These are phyloP conservation scores for Hippocampus mohnikei DNA, from an alignment of 2,113 vertebrate genomes.

Conservation along the genomic window DNA sequence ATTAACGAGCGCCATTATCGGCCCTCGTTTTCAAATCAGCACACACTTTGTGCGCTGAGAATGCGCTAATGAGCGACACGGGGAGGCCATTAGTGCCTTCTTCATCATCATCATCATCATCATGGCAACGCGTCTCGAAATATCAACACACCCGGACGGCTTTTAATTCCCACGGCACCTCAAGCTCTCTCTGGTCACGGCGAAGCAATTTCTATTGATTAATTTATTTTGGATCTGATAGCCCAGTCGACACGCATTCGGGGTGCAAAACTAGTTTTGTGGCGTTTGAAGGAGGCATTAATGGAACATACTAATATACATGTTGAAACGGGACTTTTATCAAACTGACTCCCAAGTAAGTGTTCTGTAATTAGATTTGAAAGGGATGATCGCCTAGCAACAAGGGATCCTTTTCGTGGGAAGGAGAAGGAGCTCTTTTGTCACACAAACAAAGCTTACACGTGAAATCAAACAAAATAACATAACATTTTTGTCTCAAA, in stretches of 20 bases:
- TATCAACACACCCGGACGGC: slow-evolving; percentile 28
- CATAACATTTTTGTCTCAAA: not conserved
- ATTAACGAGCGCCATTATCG: slow-evolving; percentile 71
- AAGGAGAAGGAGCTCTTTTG: not conserved
- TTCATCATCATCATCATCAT: slow-evolving; percentile 26
- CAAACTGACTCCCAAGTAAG: not conserved
- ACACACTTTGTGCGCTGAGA: slow-evolving; percentile 60
- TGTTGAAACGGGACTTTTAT: not conserved
- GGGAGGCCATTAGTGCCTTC: slow-evolving; percentile 55
- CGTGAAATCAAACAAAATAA: not conserved
- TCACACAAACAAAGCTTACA: not conserved
- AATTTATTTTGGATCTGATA: not conserved
- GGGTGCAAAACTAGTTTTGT: not conserved
- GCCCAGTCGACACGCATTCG: not conserved
- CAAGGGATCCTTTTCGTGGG: not conserved
- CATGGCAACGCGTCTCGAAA: slow-evolving; percentile 52
- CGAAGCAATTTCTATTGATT: not conserved
- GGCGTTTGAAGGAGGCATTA: not conserved
- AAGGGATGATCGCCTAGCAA: not conserved
- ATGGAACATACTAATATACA: not conserved
- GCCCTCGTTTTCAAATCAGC: slow-evolving; percentile 69
- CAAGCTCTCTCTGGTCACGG: not conserved
- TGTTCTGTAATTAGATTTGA: not conserved
- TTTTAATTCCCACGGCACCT: slow-evolving; percentile 22
- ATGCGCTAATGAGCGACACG: slow-evolving; percentile 57